phyloP scores from a whole-genome alignment of 2,888 invertebrate genomes.

The Argyresthia goedartella region DNA sequence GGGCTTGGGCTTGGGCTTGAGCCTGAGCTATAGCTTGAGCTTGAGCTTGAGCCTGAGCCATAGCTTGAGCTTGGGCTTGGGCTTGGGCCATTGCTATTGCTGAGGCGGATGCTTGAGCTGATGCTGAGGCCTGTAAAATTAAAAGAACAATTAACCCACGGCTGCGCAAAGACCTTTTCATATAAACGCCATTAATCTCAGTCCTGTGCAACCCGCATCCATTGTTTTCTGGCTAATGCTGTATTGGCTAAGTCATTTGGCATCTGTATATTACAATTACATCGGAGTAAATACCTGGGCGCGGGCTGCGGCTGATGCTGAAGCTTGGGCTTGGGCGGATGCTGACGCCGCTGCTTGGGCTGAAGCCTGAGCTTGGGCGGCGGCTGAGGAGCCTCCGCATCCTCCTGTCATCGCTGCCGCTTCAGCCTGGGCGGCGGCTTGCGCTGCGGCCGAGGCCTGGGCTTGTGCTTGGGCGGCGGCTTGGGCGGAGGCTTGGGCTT shows the following conservation, averaged over 20 bases:
- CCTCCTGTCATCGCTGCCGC: not conserved
- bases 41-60: not conserved
- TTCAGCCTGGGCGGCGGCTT: not conserved
- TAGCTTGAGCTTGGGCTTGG: not conserved
- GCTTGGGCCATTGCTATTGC: not conserved
- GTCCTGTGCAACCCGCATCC: too few relatives aligned
- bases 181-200: too few relatives aligned
- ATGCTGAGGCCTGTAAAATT: not conserved
- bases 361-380: too few relatives aligned
- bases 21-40: not conserved
- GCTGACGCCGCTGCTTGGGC: too few relatives aligned
- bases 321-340: too few relatives aligned
- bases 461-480: not conserved
- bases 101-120: not conserved
- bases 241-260: too few relatives aligned
- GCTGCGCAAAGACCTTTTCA: too few relatives aligned
- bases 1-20: not conserved
- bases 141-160: too few relatives aligned
- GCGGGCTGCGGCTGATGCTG: too few relatives aligned
- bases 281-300: too few relatives aligned
- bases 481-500: not conserved
- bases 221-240: too few relatives aligned
- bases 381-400: not conserved
- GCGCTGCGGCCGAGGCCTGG: not conserved
- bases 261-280: too few relatives aligned